Conservation (phyloP, 2,113 vertebrate species). For the Galemys pyrenaicus region DNA sequence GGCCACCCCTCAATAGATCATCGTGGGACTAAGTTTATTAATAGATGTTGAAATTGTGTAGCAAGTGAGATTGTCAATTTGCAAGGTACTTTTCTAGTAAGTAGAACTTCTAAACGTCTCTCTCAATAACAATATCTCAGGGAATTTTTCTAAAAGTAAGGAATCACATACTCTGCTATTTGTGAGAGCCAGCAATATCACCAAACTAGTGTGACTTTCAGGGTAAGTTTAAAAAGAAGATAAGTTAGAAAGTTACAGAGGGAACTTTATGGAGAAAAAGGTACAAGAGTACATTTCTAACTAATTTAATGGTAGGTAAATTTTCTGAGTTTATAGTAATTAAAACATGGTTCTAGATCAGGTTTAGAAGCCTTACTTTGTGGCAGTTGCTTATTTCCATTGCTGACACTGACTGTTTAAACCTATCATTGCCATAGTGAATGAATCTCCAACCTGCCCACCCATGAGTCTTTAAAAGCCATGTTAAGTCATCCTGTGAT, state of each 20-base stretch:
- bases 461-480: background rate
- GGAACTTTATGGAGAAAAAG: conserved; percentile 31
- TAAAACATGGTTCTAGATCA: background rate
- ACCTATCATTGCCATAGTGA: conserved; percentile 10
- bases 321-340: background rate
- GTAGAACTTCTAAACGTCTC: background rate
- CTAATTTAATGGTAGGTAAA: conserved; percentile 5
- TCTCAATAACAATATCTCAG: background rate
- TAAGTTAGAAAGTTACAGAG: background rate
- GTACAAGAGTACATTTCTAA: background rate
- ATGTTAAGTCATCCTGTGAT: background rate
- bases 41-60: background rate
- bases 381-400: background rate
- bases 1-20: too few relatives aligned
- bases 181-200: background rate
- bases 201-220: background rate
- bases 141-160: background rate
- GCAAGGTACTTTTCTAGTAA: background rate
- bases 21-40: background rate
- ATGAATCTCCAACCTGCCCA: background rate
- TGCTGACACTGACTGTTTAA: conserved; percentile 40
- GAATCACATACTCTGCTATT: background rate
- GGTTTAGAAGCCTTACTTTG: background rate
- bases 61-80: background rate
- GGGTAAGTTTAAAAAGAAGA: background rate